Percentiles rank a stretch among this genome's conserved stretches.
Conservation (phyloP, 2,113 vertebrate species). For the Aldabrachelys gigantea region DNA sequence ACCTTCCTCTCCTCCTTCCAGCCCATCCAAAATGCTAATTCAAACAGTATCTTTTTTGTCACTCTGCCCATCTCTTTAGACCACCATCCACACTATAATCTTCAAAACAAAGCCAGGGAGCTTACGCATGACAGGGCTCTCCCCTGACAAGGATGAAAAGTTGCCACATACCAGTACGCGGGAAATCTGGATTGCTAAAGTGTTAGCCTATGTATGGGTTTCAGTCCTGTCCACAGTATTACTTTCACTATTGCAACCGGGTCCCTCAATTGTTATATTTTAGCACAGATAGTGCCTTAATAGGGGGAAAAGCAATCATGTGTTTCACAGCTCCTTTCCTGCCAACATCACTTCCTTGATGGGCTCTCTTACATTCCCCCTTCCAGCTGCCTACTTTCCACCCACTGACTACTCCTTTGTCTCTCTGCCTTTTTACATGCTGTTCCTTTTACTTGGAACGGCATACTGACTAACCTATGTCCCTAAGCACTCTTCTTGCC, state of each 20-base stretch:
- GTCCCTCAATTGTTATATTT: not conserved
- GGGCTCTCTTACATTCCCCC: not conserved
- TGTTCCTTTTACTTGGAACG: not conserved
- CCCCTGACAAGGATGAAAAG: not conserved
- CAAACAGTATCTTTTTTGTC: not conserved
- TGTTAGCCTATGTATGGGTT: not conserved
- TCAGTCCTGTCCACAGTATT: not conserved
- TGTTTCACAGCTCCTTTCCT: not conserved
- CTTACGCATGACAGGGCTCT: not conserved
- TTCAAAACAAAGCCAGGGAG: not conserved
- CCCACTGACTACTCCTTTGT: not conserved
- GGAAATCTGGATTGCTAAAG: not conserved
- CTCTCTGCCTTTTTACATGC: not conserved
- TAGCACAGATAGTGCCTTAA: not conserved
- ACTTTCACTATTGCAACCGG: not conserved
- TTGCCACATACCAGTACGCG: too few relatives aligned
- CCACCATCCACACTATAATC: not conserved
- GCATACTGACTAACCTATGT: not conserved
- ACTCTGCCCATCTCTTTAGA: not conserved
- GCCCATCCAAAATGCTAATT: accelerated
- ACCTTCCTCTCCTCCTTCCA: not conserved
- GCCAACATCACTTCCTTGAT: not conserved
- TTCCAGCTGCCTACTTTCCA: not conserved
- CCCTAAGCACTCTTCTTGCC: not conserved
- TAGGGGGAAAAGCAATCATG: not conserved